phyloP scores from a whole-genome alignment of 2,797 vertebrate species.

The Kryptolebias ocellatus region DNA sequence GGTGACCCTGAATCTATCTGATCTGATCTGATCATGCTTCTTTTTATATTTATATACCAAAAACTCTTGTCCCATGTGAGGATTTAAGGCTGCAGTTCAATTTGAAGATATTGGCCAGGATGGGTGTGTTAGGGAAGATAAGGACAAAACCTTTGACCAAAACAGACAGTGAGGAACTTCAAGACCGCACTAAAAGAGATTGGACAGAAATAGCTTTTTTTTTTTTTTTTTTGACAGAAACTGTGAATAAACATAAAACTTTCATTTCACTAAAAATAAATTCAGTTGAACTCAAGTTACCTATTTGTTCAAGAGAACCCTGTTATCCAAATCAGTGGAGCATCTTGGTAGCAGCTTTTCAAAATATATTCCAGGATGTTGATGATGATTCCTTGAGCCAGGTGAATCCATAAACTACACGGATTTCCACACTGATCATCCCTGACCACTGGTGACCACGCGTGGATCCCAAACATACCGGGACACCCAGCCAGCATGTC shows the following conservation, averaged over 20 bases:
- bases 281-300: slow-evolving; percentile 33
- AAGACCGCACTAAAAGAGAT: not conserved
- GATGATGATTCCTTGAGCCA: slow-evolving; percentile 4
- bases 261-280: not conserved
- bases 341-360: slow-evolving; percentile 29
- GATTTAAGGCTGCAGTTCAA: slow-evolving; percentile 13
- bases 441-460: slow-evolving; percentile 27
- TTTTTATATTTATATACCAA: too few species aligned
- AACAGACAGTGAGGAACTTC: slow-evolving; percentile 22
- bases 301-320: slow-evolving; percentile 43
- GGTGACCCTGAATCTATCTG: slow-evolving; percentile 32
- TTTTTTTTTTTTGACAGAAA: too few species aligned
- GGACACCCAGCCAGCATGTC: slow-evolving; percentile 42
- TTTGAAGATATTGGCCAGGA: slow-evolving; percentile 21
- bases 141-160: slow-evolving; percentile 43
- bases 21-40: not conserved
- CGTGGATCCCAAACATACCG: slow-evolving; percentile 37
- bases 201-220: too few species aligned
- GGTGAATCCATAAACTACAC: slow-evolving; percentile 23
- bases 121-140: slow-evolving; percentile 52
- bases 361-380: slow-evolving; percentile 49
- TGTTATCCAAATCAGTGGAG: slow-evolving; percentile 42
- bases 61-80: too few species aligned
- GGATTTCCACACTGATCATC: not conserved
- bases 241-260: not conserved